Conservation (phyloP, 2,113 vertebrate species). For the Seriola rivoliana region DNA sequence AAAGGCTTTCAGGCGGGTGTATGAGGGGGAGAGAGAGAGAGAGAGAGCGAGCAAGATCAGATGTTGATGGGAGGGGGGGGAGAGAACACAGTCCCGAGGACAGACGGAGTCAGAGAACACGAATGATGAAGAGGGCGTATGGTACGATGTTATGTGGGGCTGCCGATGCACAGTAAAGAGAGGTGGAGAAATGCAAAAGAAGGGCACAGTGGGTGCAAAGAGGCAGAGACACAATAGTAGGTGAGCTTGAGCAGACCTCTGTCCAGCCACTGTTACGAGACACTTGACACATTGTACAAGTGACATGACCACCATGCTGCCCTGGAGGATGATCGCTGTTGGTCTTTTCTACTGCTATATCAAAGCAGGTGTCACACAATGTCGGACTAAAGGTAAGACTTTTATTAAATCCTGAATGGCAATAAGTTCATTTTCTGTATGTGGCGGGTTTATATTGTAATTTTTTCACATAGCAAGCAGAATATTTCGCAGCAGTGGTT, state of each 20-base stretch:
- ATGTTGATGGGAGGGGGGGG: conserved; percentile 15
- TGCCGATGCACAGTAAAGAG: conserved; percentile 18
- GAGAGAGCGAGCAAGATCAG: conserved; percentile 7
- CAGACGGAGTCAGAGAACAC: background rate
- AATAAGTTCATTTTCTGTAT: background rate
- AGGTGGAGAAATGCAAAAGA: background rate
- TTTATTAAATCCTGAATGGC: background rate
- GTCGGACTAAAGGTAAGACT: conserved; percentile 61
- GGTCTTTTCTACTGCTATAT: conserved; percentile 63
- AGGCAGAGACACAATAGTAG: background rate
- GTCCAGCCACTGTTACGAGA: background rate
- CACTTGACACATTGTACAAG: background rate
- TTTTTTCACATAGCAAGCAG: background rate
- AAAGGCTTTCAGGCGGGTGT: conserved; percentile 1
- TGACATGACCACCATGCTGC: conserved; percentile 52
- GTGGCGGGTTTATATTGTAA: background rate
- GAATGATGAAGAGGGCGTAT: conserved; percentile 24
- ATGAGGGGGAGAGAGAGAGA: background rate
- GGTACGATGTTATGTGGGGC: background rate
- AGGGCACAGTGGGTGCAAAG: background rate
- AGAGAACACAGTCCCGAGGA: background rate
- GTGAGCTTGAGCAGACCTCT: background rate
- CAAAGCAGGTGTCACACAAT: conserved; percentile 19
- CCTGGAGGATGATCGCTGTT: conserved; percentile 48
- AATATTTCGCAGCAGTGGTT: background rate